Base-by-base conservation (phyloP, 2,113 vertebrate species). In the Aldabrachelys gigantea region DNA sequence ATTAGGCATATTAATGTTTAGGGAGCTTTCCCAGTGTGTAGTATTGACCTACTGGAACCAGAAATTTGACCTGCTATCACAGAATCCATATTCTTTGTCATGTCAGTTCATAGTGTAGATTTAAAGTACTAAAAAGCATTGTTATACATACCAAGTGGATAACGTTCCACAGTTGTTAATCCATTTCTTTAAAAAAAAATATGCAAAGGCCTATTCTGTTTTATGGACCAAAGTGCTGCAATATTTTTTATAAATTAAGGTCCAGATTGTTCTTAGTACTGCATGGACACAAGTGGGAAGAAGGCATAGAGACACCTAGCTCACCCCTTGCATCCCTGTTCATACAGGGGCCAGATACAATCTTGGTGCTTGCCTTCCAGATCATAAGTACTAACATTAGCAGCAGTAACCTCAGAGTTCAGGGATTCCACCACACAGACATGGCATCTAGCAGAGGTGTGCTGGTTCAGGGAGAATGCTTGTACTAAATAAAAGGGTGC, bases 1-100 rank as follows among this genome's bases (percentile, higher is more conserved):
- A 78, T 89, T 85, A 89, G 80, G 49, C 94, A 94, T 97, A 89
- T 94, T 91, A 83, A 25, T 89, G 95, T 85, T 89, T 91, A 82
- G 1, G 21, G 59, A 92, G 41, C 41, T 89, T 90, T 91, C 75
- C 82, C 95, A 81, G 88, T 76, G 92, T 94, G 94, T 80, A 69
- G 5, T 65, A 50, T 69, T 93, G 57, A 94, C 27, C 19, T 69
- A 52, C 7, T 50, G 88, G 52, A 93, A 79, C 38, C 24, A 76
- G 52, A 90, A 87, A 14, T 24, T 56, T 95, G 80, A 80, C 57
- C 49, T 83, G 41, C 62, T 56, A 65, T 49, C 38, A 85, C 62
- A 19, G 91, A 91, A 89, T 84, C 88, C 82, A 25, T 54, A 79
- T 84, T 52, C 90, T 89, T 91, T 85, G 88, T 83, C 62, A 52